phyloP scores from a whole-genome alignment of 1,140 invertebrate genomes.

The Melitaea cinxia region DNA sequence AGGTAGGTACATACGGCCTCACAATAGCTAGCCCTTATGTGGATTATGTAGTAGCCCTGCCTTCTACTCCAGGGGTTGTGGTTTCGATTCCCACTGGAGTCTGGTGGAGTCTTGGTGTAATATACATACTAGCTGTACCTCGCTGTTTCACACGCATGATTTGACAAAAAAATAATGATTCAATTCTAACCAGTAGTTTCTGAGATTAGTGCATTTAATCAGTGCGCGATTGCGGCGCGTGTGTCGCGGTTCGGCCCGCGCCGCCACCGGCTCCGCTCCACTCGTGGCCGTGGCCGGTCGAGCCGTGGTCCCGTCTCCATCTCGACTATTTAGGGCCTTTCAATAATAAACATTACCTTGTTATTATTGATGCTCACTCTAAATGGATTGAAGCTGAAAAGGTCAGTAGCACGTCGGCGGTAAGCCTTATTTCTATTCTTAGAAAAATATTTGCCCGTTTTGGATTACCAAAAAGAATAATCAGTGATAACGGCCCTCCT shows the following conservation, averaged over 20 bases:
- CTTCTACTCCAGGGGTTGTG: too few relatives aligned
- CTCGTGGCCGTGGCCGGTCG: constrained; percentile 37
- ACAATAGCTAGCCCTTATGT: too few relatives aligned
- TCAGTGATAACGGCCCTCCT: constrained; percentile 61
- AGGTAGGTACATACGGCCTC: too few relatives aligned
- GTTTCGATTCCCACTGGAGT: too few relatives aligned
- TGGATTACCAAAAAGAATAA: constrained; percentile 52
- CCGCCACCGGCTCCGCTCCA: constrained; percentile 35
- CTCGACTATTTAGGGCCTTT: constrained; percentile 78
- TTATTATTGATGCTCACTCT: constrained; percentile 31
- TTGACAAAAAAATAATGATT: too few relatives aligned
- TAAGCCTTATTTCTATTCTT: background rate
- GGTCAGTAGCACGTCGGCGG: background rate
- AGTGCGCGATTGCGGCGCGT: constrained; percentile 39
- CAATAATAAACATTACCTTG: constrained; percentile 58
- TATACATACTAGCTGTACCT: too few relatives aligned
- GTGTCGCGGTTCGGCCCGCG: constrained; percentile 14
- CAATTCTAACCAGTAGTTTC: too few relatives aligned
- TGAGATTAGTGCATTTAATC: too few relatives aligned
- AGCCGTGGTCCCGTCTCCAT: constrained; percentile 72
- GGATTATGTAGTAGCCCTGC: too few relatives aligned
- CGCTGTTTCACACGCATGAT: too few relatives aligned
- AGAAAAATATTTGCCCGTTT: constrained; percentile 19
- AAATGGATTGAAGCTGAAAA: constrained; percentile 13
- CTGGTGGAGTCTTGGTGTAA: too few relatives aligned